These are phyloP conservation scores for Enteromius anoplus DNA, from an alignment of 2,797 vertebrate genomes.

Conservation along the genomic window DNA sequence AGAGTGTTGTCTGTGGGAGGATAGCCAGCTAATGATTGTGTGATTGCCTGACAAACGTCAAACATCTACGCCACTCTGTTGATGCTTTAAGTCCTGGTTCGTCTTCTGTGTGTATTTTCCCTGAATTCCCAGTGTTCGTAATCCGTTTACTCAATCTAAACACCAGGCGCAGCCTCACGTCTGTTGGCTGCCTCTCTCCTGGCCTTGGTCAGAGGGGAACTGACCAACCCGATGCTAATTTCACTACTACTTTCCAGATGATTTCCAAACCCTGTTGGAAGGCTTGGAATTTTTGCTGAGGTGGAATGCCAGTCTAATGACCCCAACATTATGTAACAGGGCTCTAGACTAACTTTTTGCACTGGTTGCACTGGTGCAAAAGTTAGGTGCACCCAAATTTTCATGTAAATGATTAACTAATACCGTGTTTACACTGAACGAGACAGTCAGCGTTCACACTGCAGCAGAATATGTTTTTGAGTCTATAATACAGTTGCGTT, in stretches of 20 bases:
- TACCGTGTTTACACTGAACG: too few relatives aligned
- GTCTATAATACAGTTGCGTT: too few relatives aligned
- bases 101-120: neutral
- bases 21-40: neutral
- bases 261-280: conserved; percentile 15
- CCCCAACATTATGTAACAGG: neutral
- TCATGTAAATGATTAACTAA: too few relatives aligned
- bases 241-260: conserved; percentile 29
- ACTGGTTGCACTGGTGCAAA: too few relatives aligned
- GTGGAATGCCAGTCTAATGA: conserved; percentile 18
- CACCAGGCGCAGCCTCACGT: conserved; percentile 14
- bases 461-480: too few relatives aligned
- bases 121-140: neutral
- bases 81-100: neutral
- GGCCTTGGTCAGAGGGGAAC: neutral
- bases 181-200: conserved; percentile 24
- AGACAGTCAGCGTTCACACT: too few relatives aligned
- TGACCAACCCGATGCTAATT: neutral
- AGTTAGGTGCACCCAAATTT: too few relatives aligned
- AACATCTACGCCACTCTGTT: neutral
- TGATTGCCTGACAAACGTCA: neutral
- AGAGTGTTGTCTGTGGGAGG: neutral
- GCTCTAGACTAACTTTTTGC: too few relatives aligned
- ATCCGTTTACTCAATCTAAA: conserved; percentile 22
- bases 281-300: conserved; percentile 20